Percentiles rank a stretch among this genome's conserved stretches.
phyloP scores from a whole-genome alignment of 2,888 invertebrate genomes.

The Tanypteryx hageni region DNA sequence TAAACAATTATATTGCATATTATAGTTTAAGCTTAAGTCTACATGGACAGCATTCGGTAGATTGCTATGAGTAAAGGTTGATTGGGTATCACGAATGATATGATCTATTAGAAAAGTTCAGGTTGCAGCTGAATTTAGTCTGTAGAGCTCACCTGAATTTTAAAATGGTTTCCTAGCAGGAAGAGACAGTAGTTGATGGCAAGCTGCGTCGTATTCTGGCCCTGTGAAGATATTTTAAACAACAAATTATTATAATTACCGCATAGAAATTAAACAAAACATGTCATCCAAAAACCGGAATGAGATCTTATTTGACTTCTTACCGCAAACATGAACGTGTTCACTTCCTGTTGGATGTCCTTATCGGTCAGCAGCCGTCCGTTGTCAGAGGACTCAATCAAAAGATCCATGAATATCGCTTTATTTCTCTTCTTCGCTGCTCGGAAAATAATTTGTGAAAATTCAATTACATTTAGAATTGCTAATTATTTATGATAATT shows the following conservation, averaged over 20 bases:
- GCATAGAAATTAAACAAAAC: background rate
- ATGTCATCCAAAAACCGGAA: too few species aligned
- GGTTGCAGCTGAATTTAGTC: too few species aligned
- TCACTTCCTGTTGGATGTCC: constrained; percentile 65
- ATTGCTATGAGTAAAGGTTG: too few species aligned
- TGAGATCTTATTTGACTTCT: constrained; percentile 17
- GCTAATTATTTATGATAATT: too few species aligned
- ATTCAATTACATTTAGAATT: too few species aligned
- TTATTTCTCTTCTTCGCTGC: constrained; percentile 65
- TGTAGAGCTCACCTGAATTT: constrained; percentile 72
- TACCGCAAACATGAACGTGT: constrained; percentile 65
- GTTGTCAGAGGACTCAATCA: constrained; percentile 67
- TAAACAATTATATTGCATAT: too few species aligned
- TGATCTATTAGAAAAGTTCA: too few species aligned
- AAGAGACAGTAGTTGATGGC: constrained; percentile 76
- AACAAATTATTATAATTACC: background rate
- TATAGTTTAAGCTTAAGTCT: background rate
- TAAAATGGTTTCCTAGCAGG: constrained; percentile 75
- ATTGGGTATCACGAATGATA: too few species aligned
- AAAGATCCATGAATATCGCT: constrained; percentile 69
- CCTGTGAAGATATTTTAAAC: constrained; percentile 73
- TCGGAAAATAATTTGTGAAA: too few species aligned
- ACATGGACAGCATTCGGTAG: background rate
- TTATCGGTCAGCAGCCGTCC: constrained; percentile 65
- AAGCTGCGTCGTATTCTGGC: constrained; percentile 79